Base-by-base conservation (phyloP, 2,113 vertebrate genomes). In the Planiliza haematocheilus region DNA sequence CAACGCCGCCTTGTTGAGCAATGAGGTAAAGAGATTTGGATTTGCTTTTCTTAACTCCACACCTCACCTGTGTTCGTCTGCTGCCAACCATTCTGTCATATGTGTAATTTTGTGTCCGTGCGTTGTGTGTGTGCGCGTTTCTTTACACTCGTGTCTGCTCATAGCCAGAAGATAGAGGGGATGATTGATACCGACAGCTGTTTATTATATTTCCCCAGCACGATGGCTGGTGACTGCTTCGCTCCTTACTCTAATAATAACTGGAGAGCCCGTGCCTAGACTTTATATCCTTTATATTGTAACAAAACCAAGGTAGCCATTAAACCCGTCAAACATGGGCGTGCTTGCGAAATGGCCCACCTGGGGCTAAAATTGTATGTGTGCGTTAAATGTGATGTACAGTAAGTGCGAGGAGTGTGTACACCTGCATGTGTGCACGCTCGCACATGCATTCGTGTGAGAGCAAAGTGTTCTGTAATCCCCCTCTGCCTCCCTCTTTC, bases 1-100 rank as follows among this genome's bases (percentile, higher is more conserved):
- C 95, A 98, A 98, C 95, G 97, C 97, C 90, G 96, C 97, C 93
- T 97, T 99, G 96, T 96, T 99, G 96, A 97, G 96, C 97, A 98
- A 97, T 94, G 98, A 99, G 97, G 97, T 99, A 99, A 95, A 93
- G 88, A 89, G 8, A 77, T 81, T 66, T 90, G 84, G 84, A 89
- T 92, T 92, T 90, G 66, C 52, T 85, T 87, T 88, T 21, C 52
- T 45, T 45, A 4, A 20, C 79, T 88, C 68, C 70, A 84, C 86
- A 81, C 85, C 79, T 91, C 84, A 89, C 90, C 89, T 91, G 79
- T 91, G 84, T 89, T 53, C 86, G 91, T 90, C 86, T 88, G 88
- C 90, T 88, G 89, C 92, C 88, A 86, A 80, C 91, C 92, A 90
- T 92, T 85, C 88, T 85, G 81, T 84, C 84, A 57, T 83, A 73